Evolutionary conservation across 92 coral and sea anemone genomes (phyloP).

Genomic region (Umimayanthus chanpuru): DNA sequence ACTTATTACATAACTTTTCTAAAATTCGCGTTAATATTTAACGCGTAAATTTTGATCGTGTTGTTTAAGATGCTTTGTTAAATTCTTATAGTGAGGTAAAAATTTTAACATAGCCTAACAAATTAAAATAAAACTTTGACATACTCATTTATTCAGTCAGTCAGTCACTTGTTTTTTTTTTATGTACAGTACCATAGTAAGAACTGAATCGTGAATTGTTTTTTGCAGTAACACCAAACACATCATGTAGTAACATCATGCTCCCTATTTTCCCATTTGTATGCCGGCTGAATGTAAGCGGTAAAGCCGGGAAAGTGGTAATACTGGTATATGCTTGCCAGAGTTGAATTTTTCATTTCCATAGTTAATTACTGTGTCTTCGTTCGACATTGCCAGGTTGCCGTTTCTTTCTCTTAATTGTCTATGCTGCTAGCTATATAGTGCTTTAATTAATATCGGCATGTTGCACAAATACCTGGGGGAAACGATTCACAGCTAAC

Average conservation of each 20-base stretch:
- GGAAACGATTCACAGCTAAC: constrained; percentile 37
- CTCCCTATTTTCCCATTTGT: constrained; percentile 10
- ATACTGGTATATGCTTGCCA: constrained; percentile 10
- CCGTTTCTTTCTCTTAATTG: constrained; percentile 16
- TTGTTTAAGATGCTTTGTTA: neutral
- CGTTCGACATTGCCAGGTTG: constrained; percentile 32
- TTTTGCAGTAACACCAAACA: constrained; percentile 1
- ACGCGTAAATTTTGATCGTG: constrained; percentile 25
- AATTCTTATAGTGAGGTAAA: constrained; percentile 7
- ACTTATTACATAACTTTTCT: constrained; percentile 1
- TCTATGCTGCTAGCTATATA: constrained; percentile 17
- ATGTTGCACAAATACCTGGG: constrained; percentile 37
- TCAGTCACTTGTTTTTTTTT: neutral
- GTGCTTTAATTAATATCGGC: constrained; percentile 38
- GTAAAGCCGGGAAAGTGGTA: constrained; percentile 6
- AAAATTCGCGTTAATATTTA: constrained; percentile 7
- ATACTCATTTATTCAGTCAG: neutral
- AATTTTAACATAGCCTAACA: constrained; percentile 28
- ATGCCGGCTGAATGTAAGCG: constrained; percentile 9
- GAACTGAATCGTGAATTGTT: neutral
- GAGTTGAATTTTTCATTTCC: constrained; percentile 39
- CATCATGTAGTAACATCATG: neutral
- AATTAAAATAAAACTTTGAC: constrained; percentile 10
- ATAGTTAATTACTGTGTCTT: constrained; percentile 13
- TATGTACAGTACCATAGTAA: constrained; percentile 10